A percentile compares a stretch with the other conserved stretches of the same genome.
phyloP scores from a whole-genome alignment of 2,797 vertebrate genomes.

The Pelobates cultripes region DNA sequence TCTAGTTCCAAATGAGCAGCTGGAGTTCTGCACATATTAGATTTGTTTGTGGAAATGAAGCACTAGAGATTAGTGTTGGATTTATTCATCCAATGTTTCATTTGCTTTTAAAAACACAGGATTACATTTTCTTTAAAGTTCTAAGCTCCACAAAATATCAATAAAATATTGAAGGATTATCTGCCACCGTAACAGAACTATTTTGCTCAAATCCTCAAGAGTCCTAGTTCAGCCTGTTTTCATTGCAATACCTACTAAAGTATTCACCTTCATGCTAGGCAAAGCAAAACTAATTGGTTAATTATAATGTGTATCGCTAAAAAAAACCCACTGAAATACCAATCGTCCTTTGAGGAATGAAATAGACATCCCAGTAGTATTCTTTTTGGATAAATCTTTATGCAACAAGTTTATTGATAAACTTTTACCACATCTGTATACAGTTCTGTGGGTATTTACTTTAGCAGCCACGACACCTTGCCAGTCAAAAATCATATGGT shows the following conservation, averaged over 20 bases:
- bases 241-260: neutral
- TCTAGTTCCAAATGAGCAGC: neutral
- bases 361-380: neutral
- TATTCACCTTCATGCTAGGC: neutral
- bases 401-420: too few relatives aligned
- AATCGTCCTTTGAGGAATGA: neutral
- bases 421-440: too few relatives aligned
- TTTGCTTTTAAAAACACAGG: neutral
- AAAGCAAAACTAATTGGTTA: neutral
- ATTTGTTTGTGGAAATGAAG: neutral
- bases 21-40: neutral
- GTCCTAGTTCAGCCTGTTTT: neutral
- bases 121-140: neutral
- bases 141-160: neutral
- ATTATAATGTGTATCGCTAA: neutral
- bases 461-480: too few relatives aligned
- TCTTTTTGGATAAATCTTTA: neutral
- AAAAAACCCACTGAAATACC: too few relatives aligned
- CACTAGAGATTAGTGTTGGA: neutral
- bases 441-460: too few relatives aligned
- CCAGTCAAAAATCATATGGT: too few relatives aligned
- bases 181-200: neutral
- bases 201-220: neutral
- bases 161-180: neutral
- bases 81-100: neutral